phyloP scores from a whole-genome alignment of 2,888 invertebrate genomes.

The Chydorus sphaericus region DNA sequence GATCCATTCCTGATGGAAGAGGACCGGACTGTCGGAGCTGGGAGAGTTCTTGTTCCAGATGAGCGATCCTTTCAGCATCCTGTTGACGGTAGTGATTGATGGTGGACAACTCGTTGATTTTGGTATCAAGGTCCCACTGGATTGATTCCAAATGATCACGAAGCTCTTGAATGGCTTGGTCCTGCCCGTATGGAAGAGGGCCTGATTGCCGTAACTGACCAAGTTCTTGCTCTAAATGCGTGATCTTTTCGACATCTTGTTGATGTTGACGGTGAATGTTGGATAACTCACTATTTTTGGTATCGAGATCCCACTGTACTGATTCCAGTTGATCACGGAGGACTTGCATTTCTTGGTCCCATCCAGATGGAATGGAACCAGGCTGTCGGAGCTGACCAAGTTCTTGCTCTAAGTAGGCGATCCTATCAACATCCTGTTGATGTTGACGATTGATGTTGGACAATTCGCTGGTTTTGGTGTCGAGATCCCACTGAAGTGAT shows the following conservation, averaged over 20 bases:
- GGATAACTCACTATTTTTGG: not conserved
- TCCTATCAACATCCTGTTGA: too few relatives aligned
- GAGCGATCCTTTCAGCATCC: slow-evolving; percentile 22
- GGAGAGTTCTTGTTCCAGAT: not conserved
- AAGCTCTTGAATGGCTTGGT: not conserved
- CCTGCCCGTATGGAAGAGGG: too few relatives aligned
- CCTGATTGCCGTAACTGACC: too few relatives aligned
- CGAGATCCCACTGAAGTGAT: not conserved
- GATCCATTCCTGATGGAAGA: not conserved
- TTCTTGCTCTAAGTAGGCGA: too few relatives aligned
- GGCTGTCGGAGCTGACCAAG: too few relatives aligned
- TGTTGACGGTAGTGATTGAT: not conserved
- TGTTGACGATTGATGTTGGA: too few relatives aligned
- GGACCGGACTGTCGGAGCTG: not conserved
- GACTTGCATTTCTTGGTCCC: slow-evolving; percentile 1
- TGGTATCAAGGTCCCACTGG: not conserved
- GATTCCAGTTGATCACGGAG: not conserved
- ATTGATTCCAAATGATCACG: not conserved
- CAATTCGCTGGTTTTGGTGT: not conserved
- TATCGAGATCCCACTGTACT: not conserved
- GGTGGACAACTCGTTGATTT: not conserved
- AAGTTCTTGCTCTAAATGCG: too few relatives aligned
- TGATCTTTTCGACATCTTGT: too few relatives aligned
- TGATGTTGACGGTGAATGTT: too few relatives aligned
- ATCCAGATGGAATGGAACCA: too few relatives aligned